Evolutionary conservation across 2,797 vertebrate genomes (phyloP).

Genomic region (Diceros bicornis): DNA sequence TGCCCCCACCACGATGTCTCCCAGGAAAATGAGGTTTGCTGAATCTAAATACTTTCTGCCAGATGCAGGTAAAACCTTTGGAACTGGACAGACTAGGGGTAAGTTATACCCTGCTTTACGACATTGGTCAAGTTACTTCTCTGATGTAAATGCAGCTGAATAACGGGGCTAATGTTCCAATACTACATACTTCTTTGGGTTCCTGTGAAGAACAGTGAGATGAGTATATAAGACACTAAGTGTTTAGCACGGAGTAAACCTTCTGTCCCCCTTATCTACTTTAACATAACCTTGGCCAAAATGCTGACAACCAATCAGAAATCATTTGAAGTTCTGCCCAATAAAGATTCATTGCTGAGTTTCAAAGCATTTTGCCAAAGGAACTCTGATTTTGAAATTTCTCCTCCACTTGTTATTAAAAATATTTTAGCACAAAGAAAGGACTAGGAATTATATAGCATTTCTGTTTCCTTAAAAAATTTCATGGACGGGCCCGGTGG

Average conservation of each 20-base stretch:
- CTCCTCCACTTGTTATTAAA: background rate
- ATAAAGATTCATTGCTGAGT: background rate
- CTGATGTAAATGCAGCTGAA: background rate
- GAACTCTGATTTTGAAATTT: slow-evolving; percentile 50
- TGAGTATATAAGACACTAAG: background rate
- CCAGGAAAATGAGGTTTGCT: background rate
- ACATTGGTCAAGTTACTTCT: background rate
- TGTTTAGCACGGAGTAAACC: background rate
- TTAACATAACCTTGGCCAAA: background rate
- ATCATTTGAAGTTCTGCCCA: background rate
- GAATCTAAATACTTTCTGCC: background rate
- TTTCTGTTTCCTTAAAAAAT: slow-evolving; percentile 28
- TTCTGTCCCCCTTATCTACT: too few species aligned
- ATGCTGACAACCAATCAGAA: slow-evolving; percentile 32
- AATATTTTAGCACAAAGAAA: slow-evolving; percentile 28
- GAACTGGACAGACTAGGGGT: background rate
- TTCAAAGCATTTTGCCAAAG: slow-evolving; percentile 46
- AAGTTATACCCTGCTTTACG: background rate
- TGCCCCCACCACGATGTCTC: background rate
- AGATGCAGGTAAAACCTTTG: background rate
- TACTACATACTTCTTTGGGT: background rate
- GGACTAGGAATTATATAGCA: background rate
- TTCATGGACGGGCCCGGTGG: too few species aligned
- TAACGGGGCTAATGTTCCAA: background rate
- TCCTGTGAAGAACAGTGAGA: background rate